Evolutionary conservation across 2,888 invertebrate species (phyloP).

Genomic region (Drosophila yooni): DNA sequence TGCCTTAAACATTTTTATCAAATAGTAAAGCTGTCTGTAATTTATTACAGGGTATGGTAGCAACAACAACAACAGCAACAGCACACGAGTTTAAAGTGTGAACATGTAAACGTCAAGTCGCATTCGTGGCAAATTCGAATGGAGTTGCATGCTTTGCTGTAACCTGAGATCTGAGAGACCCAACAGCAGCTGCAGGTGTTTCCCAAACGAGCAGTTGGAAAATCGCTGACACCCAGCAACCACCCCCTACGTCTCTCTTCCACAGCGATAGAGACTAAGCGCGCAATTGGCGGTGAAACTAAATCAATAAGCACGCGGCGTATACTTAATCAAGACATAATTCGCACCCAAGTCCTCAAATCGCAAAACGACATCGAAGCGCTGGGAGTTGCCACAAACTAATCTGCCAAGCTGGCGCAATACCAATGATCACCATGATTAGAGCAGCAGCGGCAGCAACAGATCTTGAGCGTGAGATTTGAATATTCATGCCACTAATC

Average conservation of each 20-base stretch:
- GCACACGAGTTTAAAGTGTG: slow-evolving; percentile 51
- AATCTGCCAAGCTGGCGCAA: slow-evolving; percentile 40
- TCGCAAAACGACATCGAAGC: slow-evolving; percentile 19
- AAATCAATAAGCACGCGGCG: slow-evolving; percentile 70
- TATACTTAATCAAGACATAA: slow-evolving; percentile 77
- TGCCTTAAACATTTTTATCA: background rate
- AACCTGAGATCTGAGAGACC: slow-evolving; percentile 31
- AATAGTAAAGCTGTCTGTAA: background rate
- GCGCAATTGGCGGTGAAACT: slow-evolving; percentile 60
- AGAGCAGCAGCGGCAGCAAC: slow-evolving; percentile 19
- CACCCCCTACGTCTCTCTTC: background rate
- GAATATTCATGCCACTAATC: slow-evolving; percentile 58
- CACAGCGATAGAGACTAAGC: slow-evolving; percentile 28
- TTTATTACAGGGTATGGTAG: slow-evolving; percentile 22
- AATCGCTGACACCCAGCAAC: slow-evolving; percentile 23
- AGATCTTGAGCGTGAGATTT: slow-evolving; percentile 39
- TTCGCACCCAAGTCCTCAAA: slow-evolving; percentile 31
- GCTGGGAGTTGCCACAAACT: slow-evolving; percentile 32
- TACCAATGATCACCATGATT: slow-evolving; percentile 56
- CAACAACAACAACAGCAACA: background rate
- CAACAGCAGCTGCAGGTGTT: slow-evolving; percentile 50
- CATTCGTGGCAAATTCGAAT: slow-evolving; percentile 35
- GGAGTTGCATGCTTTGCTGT: slow-evolving; percentile 17
- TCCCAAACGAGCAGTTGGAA: slow-evolving; percentile 36
- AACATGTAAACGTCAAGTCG: slow-evolving; percentile 63